Evolutionary conservation across 2,888 invertebrate genomes (phyloP).

Genomic region (Ectropis crepuscularia): DNA sequence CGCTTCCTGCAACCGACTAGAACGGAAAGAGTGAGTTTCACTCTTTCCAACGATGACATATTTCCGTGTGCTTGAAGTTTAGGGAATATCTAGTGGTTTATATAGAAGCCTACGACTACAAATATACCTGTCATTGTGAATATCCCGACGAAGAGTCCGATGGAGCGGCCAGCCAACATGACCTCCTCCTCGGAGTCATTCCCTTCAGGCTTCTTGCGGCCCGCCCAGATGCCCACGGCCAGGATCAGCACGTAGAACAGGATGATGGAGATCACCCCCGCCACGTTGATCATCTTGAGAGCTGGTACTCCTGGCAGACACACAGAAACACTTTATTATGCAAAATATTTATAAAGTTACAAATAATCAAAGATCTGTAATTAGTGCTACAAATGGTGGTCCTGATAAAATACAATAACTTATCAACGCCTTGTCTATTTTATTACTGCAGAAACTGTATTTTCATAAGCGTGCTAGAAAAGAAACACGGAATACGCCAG

Average conservation of each 20-base stretch:
- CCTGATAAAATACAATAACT: no score
- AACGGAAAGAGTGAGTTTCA: no score
- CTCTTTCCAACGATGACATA: no score
- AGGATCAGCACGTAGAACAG: slow-evolving; percentile 98
- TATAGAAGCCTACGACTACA: neutral
- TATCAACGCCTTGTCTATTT: no score
- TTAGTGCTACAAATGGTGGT: no score
- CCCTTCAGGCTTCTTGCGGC: slow-evolving; percentile 94
- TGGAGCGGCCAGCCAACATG: slow-evolving; percentile 99
- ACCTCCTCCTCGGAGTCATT: slow-evolving; percentile 98
- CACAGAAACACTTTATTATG: neutral
- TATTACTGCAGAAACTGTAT: no score
- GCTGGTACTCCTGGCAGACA: slow-evolving; percentile 33
- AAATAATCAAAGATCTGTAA: no score
- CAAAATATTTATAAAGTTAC: neutral
- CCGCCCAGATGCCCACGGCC: slow-evolving; percentile 98
- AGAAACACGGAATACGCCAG: no score
- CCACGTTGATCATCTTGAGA: slow-evolving; percentile 93
- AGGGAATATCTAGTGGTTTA: no score
- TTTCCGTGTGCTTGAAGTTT: no score
- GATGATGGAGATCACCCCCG: slow-evolving; percentile 96
- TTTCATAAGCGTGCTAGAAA: no score
- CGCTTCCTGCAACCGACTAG: no score
- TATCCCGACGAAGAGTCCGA: slow-evolving; percentile 98
- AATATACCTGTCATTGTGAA: slow-evolving; percentile 98